Evolutionary conservation across 2,113 vertebrate species (phyloP), one percentile per base, ranked within the genome.

Genomic region (Mobula hypostoma): DNA sequence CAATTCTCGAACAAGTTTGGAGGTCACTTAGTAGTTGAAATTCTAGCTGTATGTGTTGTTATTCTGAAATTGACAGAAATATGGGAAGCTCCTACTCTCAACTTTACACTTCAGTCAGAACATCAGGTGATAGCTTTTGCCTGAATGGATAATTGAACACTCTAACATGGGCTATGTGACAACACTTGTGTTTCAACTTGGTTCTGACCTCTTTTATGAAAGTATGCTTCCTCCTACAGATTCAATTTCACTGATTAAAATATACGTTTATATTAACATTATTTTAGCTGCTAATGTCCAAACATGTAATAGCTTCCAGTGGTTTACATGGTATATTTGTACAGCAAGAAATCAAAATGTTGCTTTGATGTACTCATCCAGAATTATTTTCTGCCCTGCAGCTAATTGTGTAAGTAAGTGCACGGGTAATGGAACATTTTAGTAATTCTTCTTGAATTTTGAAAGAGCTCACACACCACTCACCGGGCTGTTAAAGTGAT

Each of bases 221-320:
- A 66, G n/a, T 19, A 88, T 61, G 29, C 58, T 61, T 5, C 32
- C 7, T 72, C 66, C 90, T 92, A 24, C 66, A 92, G 90, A 74
- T 92, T 9, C 68, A 92, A 92, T 92, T 92, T 68, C 68, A 68
- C 90, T 72, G 90, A 92, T 92, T 74, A 92, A 72, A 72, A 32
- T 66, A 92, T 40, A 92, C n/a, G 74, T 72, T 27, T 72, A 74
- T 92, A 40, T 72, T 40, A 36, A 68, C 87, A 74, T 92, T 40
- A 92, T 92, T 72, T 72, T 40, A 40, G 36, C 90, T 72, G 63
- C 68, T 72, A 92, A 68, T 92, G 66, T 36, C 48, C 63, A 74
- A 92, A 66, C 90, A 72, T 92, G 32, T 72, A 92, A 70, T 70
- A 72, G 90, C 36, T 92, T 92, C 90, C 90, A 92, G 87, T 66